Conservation (phyloP, 2,888 invertebrate species). For the Loripinus fragilis region DNA sequence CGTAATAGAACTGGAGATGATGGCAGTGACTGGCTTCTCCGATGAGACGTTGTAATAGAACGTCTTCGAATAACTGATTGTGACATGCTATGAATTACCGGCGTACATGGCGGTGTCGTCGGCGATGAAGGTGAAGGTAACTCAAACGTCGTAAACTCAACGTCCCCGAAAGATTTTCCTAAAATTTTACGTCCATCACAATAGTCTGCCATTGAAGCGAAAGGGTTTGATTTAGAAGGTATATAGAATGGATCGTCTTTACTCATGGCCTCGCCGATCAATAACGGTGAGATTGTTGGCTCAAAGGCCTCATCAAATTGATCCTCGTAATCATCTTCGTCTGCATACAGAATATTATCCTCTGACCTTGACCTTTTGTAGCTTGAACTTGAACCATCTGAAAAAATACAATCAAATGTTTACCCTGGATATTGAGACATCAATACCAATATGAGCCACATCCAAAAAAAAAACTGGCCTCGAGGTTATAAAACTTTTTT, state of each 20-base stretch:
- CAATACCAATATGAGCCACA: too few species aligned
- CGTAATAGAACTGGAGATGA: constrained; percentile 77
- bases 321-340: constrained; percentile 59
- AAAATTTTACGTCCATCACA: constrained; percentile 78
- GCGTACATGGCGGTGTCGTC: constrained; percentile 78
- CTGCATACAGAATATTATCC: constrained; percentile 77
- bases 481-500: too few species aligned
- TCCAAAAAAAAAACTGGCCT: too few species aligned
- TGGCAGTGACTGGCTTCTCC: constrained; percentile 79
- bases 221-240: constrained; percentile 78
- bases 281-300: constrained; percentile 84
- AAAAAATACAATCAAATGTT: too few species aligned
- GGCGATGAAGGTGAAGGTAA: constrained; percentile 87
- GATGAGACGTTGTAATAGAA: constrained; percentile 3
- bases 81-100: constrained; percentile 53
- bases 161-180: constrained; percentile 66
- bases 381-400: constrained; percentile 45
- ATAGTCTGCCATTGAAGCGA: constrained; percentile 76
- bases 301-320: constrained; percentile 41
- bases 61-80: not conserved
- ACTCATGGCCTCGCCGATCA: constrained; percentile 93
- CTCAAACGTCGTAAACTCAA: constrained; percentile 85
- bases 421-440: too few species aligned
- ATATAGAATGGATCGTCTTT: constrained; percentile 83
- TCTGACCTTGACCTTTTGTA: constrained; percentile 77